These are phyloP conservation scores for Eulemur mongoz DNA, from an alignment of 2,797 vertebrate species.

Conservation along the genomic window DNA sequence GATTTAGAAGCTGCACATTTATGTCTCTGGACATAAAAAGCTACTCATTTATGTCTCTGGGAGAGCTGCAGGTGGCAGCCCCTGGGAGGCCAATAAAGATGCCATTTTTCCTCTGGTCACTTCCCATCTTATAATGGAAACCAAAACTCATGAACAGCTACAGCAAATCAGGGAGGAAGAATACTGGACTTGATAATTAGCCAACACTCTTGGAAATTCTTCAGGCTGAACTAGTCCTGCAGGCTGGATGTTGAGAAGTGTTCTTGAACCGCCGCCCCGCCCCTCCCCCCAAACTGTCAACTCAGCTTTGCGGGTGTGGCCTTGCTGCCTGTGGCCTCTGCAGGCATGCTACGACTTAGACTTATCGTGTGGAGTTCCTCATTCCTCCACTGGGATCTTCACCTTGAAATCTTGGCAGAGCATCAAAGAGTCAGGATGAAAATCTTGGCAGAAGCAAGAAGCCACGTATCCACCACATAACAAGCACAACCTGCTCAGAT, in stretches of 20 bases:
- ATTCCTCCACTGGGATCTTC: not conserved
- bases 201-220: not conserved
- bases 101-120: not conserved
- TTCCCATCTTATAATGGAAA: not conserved
- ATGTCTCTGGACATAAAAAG: too few relatives aligned
- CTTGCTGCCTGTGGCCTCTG: not conserved
- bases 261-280: fast-evolving
- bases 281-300: not conserved
- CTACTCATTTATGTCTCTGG: not conserved
- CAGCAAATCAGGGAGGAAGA: not conserved
- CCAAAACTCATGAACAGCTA: not conserved
- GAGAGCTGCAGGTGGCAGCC: not conserved
- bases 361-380: fast-evolving
- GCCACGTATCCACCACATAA: not conserved
- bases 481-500: not conserved
- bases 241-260: not conserved
- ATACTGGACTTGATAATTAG: fast-evolving
- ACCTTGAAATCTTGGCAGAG: slow-evolving; percentile 59
- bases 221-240: not conserved
- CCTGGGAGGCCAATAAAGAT: not conserved
- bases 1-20: not conserved
- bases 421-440: slow-evolving; percentile 1
- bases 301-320: not conserved
- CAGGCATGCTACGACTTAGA: not conserved
- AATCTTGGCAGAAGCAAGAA: slow-evolving; percentile 42